Conservation (phyloP, 2,113 vertebrate species). For the Petromus typicus region DNA sequence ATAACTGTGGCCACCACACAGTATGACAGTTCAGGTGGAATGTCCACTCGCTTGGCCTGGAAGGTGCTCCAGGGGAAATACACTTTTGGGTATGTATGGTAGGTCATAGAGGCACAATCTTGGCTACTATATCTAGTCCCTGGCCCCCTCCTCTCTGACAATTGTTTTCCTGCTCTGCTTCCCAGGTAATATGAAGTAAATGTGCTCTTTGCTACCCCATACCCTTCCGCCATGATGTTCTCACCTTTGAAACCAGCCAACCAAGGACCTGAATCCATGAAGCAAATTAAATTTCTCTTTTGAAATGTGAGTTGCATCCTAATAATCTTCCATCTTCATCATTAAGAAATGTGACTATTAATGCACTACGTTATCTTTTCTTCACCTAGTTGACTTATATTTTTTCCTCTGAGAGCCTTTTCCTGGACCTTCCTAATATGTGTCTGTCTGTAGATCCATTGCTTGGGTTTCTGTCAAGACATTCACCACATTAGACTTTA, state of each 20-base stretch:
- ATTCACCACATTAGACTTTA: neutral
- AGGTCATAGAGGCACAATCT: neutral
- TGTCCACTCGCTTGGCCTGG: neutral
- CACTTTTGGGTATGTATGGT: neutral
- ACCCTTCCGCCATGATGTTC: neutral
- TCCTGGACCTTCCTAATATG: neutral
- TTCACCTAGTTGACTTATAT: neutral
- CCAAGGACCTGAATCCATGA: neutral
- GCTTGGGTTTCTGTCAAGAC: neutral
- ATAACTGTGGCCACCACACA: neutral
- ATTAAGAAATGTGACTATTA: neutral
- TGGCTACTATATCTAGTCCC: neutral
- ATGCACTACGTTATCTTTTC: neutral
- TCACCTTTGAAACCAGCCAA: neutral
- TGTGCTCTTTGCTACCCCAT: neutral
- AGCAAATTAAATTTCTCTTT: neutral
- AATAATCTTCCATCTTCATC: no score
- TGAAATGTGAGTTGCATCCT: neutral
- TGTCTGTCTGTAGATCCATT: neutral
- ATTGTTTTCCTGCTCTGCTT: neutral
- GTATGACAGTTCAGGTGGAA: neutral
- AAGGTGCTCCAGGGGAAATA: neutral
- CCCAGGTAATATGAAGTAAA: neutral
- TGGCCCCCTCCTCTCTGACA: neutral
- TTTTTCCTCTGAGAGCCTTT: neutral